A percentile compares a stretch with the other conserved stretches of the same genome.
phyloP scores from a whole-genome alignment of 1,140 invertebrate genomes.

The Rhysida immarginata region DNA sequence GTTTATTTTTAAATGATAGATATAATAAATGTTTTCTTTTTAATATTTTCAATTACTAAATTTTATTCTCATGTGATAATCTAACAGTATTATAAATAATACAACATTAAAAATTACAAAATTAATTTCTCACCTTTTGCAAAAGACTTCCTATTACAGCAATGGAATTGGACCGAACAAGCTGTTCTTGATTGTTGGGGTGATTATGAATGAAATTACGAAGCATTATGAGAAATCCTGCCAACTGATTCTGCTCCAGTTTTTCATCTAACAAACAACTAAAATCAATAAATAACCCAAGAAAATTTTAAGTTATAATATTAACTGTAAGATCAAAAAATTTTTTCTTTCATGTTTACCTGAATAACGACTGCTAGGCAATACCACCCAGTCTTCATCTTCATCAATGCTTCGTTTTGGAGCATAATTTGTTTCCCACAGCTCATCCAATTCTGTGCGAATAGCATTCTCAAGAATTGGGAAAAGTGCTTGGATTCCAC shows the following conservation, averaged over 20 bases:
- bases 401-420: constrained; percentile 20
- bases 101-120: background rate
- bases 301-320: background rate
- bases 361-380: constrained; percentile 28
- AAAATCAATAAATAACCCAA: background rate
- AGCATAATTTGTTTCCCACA: constrained; percentile 4
- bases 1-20: too few species aligned
- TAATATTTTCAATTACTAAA: too few species aligned
- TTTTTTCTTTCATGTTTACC: background rate
- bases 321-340: background rate
- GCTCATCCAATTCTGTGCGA: constrained; percentile 5
- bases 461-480: constrained; percentile 38
- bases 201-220: constrained; percentile 39
- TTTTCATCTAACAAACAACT: constrained; percentile 31
- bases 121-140: constrained; percentile 32
- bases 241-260: constrained; percentile 43
- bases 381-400: constrained; percentile 39
- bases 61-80: too few species aligned
- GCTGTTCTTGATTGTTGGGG: constrained; percentile 41
- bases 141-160: constrained; percentile 40
- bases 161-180: constrained; percentile 38
- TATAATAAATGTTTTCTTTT: too few species aligned
- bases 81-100: too few species aligned
- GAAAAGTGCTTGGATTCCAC: constrained; percentile 41
- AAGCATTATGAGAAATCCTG: constrained; percentile 41